Evolutionary conservation across 1,140 invertebrate genomes (phyloP), one percentile per base, ranked within the genome.

Genomic region (Anastatus disparis): DNA sequence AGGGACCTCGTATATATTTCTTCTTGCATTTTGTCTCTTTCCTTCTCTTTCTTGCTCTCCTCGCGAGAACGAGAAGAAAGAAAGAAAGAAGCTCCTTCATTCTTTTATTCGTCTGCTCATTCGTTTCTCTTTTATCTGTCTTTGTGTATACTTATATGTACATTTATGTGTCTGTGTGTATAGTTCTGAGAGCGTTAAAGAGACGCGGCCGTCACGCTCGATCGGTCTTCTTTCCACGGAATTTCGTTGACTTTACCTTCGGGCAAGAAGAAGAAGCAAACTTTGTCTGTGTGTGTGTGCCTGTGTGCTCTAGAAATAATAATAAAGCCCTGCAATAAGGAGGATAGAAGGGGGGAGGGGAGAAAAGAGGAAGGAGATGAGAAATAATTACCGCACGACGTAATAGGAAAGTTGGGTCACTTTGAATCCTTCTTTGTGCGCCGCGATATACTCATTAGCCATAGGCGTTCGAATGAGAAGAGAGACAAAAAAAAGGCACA

Each of bases 1-100:
- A n/a, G n/a, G n/a, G n/a, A n/a, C 66, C 63, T 71, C 72, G 73
- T 74, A 75, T 75, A 76, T 77, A 75, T 75, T 76, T 75, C 75
- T 77, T 74, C 22, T 26, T 46, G 58, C 24, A 26, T 4, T n/a
- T n/a, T n/a, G n/a, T n/a, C n/a, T n/a, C n/a, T n/a, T n/a, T n/a
- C n/a, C n/a, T n/a, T n/a, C n/a, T n/a, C n/a, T n/a, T n/a, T n/a
- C n/a, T n/a, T n/a, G n/a, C n/a, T n/a, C n/a, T n/a, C n/a, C n/a
- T 8, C 44, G 20, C 55, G 29, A 26, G 53, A 26, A 46, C 20
- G 48, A 56, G 53, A 20, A 22, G 50, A 26, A 52, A 63, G 27
- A 44, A 50, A 40, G 27, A 52, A 46, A 46, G 44, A 35, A 20
- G 56, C 58, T 65, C 20, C 26, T 58, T 48, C 46, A 53, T 74